These are phyloP conservation scores for Brachynemurus nebulosus DNA, from an alignment of 2,888 invertebrate species.

Conservation along the genomic window DNA sequence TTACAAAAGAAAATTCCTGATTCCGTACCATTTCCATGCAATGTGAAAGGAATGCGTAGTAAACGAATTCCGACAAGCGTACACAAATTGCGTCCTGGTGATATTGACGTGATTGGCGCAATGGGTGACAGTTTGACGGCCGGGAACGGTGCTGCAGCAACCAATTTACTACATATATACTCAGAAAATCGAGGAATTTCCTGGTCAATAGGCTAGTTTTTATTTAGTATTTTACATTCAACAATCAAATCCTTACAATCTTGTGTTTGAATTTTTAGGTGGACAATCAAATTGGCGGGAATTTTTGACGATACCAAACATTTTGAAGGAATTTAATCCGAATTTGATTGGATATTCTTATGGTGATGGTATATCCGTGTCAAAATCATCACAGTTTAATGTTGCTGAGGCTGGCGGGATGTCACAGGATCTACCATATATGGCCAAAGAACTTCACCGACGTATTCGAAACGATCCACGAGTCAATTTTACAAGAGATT, in stretches of 20 bases:
- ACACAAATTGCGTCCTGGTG: slow-evolving; percentile 51
- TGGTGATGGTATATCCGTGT: slow-evolving; percentile 46
- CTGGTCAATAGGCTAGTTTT: slow-evolving; percentile 48
- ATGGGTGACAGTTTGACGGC: slow-evolving; percentile 60
- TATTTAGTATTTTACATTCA: neutral
- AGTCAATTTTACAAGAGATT: slow-evolving; percentile 41
- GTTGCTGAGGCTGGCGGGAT: slow-evolving; percentile 44
- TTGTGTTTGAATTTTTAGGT: slow-evolving; percentile 39
- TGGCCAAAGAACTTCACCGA: slow-evolving; percentile 38
- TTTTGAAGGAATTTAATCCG: slow-evolving; percentile 59
- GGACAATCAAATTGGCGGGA: slow-evolving; percentile 58
- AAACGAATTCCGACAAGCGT: slow-evolving; percentile 37
- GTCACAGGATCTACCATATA: slow-evolving; percentile 40
- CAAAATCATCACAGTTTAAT: slow-evolving; percentile 37
- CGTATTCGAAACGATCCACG: slow-evolving; percentile 37
- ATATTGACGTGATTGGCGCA: slow-evolving; percentile 56
- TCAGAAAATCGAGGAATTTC: slow-evolving; percentile 61
- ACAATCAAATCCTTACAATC: neutral
- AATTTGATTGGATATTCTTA: slow-evolving; percentile 54
- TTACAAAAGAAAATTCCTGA: slow-evolving; percentile 35
- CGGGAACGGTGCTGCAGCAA: slow-evolving; percentile 57
- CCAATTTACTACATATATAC: slow-evolving; percentile 56
- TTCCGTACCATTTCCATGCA: slow-evolving; percentile 45
- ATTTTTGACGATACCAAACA: slow-evolving; percentile 56
- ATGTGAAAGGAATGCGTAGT: slow-evolving; percentile 23